These are phyloP conservation scores for Drosophila monieri DNA, from an alignment of 2,888 invertebrate species.

Conservation along the genomic window DNA sequence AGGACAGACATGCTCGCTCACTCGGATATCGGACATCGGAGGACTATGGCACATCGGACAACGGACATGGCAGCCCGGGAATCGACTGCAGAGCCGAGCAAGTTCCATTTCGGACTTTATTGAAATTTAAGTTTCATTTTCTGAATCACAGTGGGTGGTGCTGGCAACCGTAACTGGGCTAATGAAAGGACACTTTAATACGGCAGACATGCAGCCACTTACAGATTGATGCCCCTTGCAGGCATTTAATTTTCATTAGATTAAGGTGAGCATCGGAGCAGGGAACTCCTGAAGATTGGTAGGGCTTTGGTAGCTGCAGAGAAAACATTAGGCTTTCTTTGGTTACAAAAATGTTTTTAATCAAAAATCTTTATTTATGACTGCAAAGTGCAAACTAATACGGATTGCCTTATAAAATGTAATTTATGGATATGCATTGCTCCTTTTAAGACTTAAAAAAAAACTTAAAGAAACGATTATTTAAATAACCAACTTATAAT, in stretches of 20 bases:
- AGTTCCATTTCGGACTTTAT: conserved; percentile 36
- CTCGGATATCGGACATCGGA: conserved; percentile 14
- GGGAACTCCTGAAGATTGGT: background rate
- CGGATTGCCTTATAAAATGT: too few species aligned
- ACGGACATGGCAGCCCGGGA: conserved; percentile 9
- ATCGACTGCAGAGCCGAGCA: conserved; percentile 3
- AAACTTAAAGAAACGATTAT: too few species aligned
- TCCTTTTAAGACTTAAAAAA: too few species aligned
- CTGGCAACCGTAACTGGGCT: conserved; percentile 42
- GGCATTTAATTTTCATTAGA: conserved; percentile 65
- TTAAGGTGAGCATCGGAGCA: conserved; percentile 54
- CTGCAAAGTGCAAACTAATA: background rate
- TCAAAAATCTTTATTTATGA: background rate
- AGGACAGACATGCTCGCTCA: conserved; percentile 51
- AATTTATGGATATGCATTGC: too few species aligned
- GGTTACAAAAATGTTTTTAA: background rate
- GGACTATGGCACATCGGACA: conserved; percentile 2
- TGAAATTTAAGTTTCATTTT: conserved; percentile 55
- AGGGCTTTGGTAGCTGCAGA: background rate
- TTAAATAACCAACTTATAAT: background rate
- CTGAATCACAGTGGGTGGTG: conserved; percentile 6
- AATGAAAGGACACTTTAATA: conserved; percentile 58
- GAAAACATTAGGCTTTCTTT: background rate
- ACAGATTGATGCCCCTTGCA: conserved; percentile 38
- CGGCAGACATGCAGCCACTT: conserved; percentile 1